phyloP scores from a whole-genome alignment of 2,113 vertebrate species.

The Xiphophorus hellerii region DNA sequence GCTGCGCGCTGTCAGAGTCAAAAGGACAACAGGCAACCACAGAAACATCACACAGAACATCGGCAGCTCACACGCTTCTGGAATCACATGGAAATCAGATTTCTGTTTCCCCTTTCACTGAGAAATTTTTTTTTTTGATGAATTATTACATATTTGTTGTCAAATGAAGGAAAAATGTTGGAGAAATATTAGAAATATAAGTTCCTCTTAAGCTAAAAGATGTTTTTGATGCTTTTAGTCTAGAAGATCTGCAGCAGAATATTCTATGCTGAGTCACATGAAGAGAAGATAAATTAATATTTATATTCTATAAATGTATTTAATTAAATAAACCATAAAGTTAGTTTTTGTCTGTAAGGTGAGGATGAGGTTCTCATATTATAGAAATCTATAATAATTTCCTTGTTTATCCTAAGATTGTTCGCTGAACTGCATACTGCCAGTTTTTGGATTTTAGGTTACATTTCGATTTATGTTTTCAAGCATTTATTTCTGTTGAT shows the following conservation, averaged over 20 bases:
- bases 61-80: constrained; percentile 3
- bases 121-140: neutral
- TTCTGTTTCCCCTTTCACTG: neutral
- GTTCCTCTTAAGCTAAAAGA: neutral
- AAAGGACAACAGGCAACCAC: constrained; percentile 39
- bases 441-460: too few species aligned
- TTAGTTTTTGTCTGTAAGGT: too few species aligned
- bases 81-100: neutral
- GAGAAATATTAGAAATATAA: neutral
- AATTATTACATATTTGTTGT: neutral
- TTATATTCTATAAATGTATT: too few species aligned
- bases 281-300: neutral
- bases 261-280: neutral
- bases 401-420: too few species aligned
- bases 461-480: too few species aligned
- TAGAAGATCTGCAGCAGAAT: neutral
- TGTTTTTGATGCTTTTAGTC: neutral
- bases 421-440: too few species aligned
- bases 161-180: neutral
- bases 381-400: too few species aligned
- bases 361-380: too few species aligned
- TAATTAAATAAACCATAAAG: too few species aligned
- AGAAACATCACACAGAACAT: constrained; percentile 12
- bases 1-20: constrained; percentile 29
- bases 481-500: too few species aligned